Base-by-base conservation (phyloP, 2,888 invertebrate species). In the Camponotus fellah region DNA sequence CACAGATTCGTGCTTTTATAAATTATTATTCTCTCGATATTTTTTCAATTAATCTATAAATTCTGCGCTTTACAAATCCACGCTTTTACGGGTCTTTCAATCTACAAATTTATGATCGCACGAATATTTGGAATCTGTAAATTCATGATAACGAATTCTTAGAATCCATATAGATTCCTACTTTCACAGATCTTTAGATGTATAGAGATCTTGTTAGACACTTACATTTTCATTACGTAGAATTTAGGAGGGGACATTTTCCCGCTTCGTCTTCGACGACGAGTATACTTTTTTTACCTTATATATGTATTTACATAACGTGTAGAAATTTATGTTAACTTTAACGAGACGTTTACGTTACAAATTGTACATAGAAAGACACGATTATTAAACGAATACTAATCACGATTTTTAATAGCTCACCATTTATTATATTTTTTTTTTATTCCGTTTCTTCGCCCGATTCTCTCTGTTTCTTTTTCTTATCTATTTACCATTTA, bases 351-450 rank as follows among this genome's bases (percentile, higher is more conserved):
- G 46, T 80, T 74, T 49, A 58, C 26, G 64, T 74, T 49, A 58
- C 26, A 74, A 60, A 14, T 53, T 81, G 81, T 81, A 81, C 32
- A 81, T 81, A 81, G 64, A 26, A 81, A 62, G 60, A 80, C 32
- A 72, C n/a, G 26, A 49, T 62, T 74, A 65, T 81, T 76, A 80
- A 71, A 21, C 72, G 26, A 60, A 26, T 46, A 79, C 69, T 79
- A 69, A 79, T n/a, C 17, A 79, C 37, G 26, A 26, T 37, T 79
- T 37, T 79, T 17, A 60, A 60, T 9, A 21, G 37, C 21, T 79
- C 40, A 32, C 8, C 14, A 56, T 53, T 40, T 69, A 46, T 43
- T 77, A 37, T 21, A 5, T 14, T 14, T 26, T 34, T 46, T 46
- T 76, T n/a, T 53, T 58, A 65, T 8, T 56, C 37, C 12, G 4